Evolutionary conservation across 1,140 invertebrate genomes (phyloP).

Genomic region (Pogonomyrmex californicus): DNA sequence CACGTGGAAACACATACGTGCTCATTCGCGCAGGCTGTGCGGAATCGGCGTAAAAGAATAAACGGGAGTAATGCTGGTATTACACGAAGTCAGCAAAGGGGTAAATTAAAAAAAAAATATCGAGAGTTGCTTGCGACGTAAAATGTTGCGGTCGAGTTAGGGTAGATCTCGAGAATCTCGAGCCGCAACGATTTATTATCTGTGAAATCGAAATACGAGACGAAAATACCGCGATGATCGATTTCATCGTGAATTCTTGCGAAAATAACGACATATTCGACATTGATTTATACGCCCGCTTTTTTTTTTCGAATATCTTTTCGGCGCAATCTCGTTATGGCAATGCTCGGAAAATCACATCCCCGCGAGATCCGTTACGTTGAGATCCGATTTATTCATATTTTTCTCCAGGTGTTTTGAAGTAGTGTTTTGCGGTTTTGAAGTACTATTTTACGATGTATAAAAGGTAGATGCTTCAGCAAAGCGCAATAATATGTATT

Average conservation of each 20-base stretch:
- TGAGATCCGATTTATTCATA: not conserved
- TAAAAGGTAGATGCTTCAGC: not conserved
- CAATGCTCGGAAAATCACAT: not conserved
- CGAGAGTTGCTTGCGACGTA: not conserved
- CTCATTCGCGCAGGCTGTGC: not conserved
- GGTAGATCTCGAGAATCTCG: not conserved
- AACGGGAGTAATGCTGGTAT: constrained; percentile 47
- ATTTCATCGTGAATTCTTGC: not conserved
- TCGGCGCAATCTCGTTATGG: not conserved
- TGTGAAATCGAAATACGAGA: not conserved
- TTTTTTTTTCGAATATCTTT: not conserved
- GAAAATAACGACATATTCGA: not conserved
- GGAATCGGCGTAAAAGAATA: constrained; percentile 66
- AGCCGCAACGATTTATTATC: not conserved
- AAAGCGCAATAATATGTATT: not conserved
- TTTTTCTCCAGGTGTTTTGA: not conserved
- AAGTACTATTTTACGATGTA: not conserved
- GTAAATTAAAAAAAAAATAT: constrained; percentile 3
- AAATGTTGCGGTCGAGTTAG: not conserved
- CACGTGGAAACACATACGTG: not conserved
- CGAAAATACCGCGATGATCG: not conserved
- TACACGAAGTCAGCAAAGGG: constrained; percentile 34
- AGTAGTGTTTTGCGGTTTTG: not conserved
- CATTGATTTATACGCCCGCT: not conserved
- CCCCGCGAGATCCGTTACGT: not conserved